Conservation (phyloP, 2,888 invertebrate genomes). For the Zygaena filipendulae region DNA sequence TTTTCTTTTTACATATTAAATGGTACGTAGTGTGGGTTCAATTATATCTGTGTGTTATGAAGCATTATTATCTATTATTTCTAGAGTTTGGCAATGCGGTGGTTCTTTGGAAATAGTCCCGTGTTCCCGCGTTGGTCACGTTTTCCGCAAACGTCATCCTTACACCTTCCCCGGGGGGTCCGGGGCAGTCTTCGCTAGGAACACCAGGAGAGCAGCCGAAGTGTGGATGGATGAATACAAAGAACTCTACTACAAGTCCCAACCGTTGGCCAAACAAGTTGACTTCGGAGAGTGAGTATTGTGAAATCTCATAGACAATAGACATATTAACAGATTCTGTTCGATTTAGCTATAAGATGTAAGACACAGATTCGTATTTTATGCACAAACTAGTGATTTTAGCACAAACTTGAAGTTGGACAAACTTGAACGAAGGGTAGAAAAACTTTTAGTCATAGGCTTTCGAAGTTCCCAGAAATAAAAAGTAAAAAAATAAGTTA, state of each 20-base stretch:
- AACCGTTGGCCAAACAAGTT: slow-evolving; percentile 89
- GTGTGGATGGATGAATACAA: slow-evolving; percentile 99
- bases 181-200: slow-evolving; percentile 95
- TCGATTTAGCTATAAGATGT: too few species aligned
- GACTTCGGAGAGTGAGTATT: slow-evolving; percentile 87
- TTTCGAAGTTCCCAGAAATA: too few species aligned
- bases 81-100: slow-evolving; percentile 97
- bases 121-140: slow-evolving; percentile 94
- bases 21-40: too few species aligned
- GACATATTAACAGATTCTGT: slow-evolving; percentile 1
- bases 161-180: slow-evolving; percentile 98
- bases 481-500: too few species aligned
- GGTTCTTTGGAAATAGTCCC: slow-evolving; percentile 97
- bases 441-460: too few species aligned
- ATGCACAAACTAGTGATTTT: too few species aligned
- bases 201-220: slow-evolving; percentile 96
- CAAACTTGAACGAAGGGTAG: too few species aligned
- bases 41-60: too few species aligned
- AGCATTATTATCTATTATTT: too few species aligned
- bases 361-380: too few species aligned
- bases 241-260: slow-evolving; percentile 93
- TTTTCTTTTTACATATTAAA: too few species aligned
- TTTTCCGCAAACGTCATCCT: slow-evolving; percentile 96
- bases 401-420: too few species aligned
- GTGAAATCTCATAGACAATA: background rate